A percentile compares a stretch with the other conserved stretches of the same genome.
Conservation (phyloP, 2,797 vertebrate species). For the Corythornis leucogaster region DNA sequence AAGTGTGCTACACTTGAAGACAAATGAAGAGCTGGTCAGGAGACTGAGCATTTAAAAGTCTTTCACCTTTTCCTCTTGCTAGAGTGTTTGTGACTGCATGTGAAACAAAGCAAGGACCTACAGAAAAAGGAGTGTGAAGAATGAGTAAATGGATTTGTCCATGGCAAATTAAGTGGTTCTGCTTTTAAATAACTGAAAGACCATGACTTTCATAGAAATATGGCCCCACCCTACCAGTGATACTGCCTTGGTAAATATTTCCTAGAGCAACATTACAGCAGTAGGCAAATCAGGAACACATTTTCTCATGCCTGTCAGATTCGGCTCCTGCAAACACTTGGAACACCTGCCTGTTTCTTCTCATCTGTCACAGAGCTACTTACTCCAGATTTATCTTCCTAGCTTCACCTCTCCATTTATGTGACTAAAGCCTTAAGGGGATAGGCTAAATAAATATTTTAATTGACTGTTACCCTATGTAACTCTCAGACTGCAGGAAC, state of each 20-base stretch:
- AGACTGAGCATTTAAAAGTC: neutral
- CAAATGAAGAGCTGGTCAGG: neutral
- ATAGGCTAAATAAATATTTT: neutral
- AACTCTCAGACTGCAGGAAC: neutral
- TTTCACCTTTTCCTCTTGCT: neutral
- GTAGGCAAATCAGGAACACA: neutral
- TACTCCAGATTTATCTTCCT: slow-evolving; percentile 50
- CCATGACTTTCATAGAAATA: neutral
- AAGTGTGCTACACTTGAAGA: neutral
- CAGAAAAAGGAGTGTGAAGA: slow-evolving; percentile 22
- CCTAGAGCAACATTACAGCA: neutral
- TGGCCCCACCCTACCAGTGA: neutral
- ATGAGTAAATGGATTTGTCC: slow-evolving; percentile 27
- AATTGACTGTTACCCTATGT: neutral
- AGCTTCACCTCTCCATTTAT: neutral
- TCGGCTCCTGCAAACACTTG: neutral
- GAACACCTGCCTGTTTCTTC: slow-evolving; percentile 37
- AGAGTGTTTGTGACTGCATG: neutral
- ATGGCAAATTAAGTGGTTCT: slow-evolving; percentile 40
- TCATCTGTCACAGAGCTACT: slow-evolving; percentile 2
- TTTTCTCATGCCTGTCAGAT: slow-evolving; percentile 42
- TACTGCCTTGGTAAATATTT: slow-evolving; percentile 3
- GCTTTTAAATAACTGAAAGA: slow-evolving; percentile 29
- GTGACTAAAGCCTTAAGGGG: neutral
- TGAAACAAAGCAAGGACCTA: neutral